Evolutionary conservation across 1,140 invertebrate genomes (phyloP).

Genomic region (Polypedilum pembai): DNA sequence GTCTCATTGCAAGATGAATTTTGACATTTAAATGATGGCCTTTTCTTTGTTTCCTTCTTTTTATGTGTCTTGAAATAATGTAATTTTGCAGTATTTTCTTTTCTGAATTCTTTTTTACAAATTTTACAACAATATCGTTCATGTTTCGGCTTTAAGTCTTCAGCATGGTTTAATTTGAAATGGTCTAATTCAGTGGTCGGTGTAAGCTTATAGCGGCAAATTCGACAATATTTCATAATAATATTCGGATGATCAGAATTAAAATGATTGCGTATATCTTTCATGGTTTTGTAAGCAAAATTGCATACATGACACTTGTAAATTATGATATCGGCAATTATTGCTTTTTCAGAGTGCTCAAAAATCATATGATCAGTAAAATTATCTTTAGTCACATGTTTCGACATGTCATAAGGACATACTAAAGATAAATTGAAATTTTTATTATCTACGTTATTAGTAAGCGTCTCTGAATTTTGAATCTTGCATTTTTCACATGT

Average conservation of each 20-base stretch:
- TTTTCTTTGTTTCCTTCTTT: neutral
- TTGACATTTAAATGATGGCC: neutral
- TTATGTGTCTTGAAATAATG: neutral
- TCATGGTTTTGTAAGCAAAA: neutral
- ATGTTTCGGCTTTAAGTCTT: neutral
- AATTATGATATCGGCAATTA: neutral
- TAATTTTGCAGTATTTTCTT: neutral
- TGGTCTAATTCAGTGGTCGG: neutral
- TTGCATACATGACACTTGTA: neutral
- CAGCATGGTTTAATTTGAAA: neutral
- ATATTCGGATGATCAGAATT: neutral
- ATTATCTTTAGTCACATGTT: slow-evolving; percentile 13
- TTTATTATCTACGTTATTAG: neutral
- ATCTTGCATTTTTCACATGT: neutral
- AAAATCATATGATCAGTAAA: neutral
- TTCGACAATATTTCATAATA: neutral
- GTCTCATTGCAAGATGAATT: neutral
- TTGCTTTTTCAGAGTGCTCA: neutral
- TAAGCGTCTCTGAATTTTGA: neutral
- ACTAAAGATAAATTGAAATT: neutral
- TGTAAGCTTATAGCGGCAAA: slow-evolving; percentile 9
- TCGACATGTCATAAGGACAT: neutral
- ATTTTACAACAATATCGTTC: neutral
- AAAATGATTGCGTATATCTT: neutral
- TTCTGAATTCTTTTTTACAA: slow-evolving; percentile 3